Percentiles rank a stretch among this genome's conserved stretches.
These are phyloP conservation scores for Zeus faber DNA, from an alignment of 2,113 vertebrate species.

Conservation along the genomic window DNA sequence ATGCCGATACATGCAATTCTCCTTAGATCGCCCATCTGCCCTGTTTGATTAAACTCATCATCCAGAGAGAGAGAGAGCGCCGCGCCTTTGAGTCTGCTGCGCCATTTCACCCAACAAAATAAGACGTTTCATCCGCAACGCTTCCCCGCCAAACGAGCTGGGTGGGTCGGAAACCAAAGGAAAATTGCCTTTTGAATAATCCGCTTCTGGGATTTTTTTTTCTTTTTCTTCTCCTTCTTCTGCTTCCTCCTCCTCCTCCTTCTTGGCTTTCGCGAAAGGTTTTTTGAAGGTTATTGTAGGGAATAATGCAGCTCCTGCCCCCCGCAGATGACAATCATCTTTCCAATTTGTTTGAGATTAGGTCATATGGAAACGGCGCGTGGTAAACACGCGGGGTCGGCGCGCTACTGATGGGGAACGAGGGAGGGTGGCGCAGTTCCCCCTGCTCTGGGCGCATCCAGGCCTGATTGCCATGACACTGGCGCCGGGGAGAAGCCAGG, in stretches of 20 bases:
- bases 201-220: constrained; percentile 25
- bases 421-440: constrained; percentile 26
- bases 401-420: constrained; percentile 9
- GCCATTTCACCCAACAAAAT: constrained; percentile 55
- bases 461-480: constrained; percentile 43
- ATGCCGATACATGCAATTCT: constrained; percentile 35
- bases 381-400: constrained; percentile 57
- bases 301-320: constrained; percentile 53
- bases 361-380: constrained; percentile 61
- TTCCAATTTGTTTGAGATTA: constrained; percentile 69
- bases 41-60: constrained; percentile 55
- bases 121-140: constrained; percentile 51
- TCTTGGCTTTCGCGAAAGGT: constrained; percentile 41
- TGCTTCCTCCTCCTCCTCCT: constrained; percentile 16
- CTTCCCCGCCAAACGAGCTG: constrained; percentile 39
- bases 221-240: constrained; percentile 15
- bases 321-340: constrained; percentile 68
- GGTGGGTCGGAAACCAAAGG: constrained; percentile 29
- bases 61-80: constrained; percentile 27
- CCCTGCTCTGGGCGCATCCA: constrained; percentile 27
- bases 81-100: constrained; percentile 33
- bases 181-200: constrained; percentile 67
- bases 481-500: constrained; percentile 30
- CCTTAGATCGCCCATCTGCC: constrained; percentile 48
- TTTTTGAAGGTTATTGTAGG: constrained; percentile 64